Evolutionary conservation across 2,113 vertebrate genomes (phyloP).

Genomic region (Gymnocephalus cernua): DNA sequence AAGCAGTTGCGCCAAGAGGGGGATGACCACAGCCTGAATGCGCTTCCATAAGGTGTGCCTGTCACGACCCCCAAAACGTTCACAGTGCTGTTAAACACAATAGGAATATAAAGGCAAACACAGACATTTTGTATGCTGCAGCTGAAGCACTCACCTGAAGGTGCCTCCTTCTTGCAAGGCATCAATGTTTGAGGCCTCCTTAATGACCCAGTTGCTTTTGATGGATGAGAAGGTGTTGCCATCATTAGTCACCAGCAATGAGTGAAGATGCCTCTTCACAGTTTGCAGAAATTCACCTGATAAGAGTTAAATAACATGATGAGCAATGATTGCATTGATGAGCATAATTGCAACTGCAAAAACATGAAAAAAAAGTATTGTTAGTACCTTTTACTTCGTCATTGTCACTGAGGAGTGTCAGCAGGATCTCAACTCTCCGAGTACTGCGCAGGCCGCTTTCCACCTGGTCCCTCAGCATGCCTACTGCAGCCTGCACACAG

Average conservation of each 20-base stretch:
- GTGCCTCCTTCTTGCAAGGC: conserved; percentile 97
- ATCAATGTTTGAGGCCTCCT: conserved; percentile 90
- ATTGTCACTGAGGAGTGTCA: conserved; percentile 85
- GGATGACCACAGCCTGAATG: conserved; percentile 88
- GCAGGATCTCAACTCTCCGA: conserved; percentile 88
- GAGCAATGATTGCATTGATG: not conserved
- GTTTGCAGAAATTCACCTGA: conserved; percentile 88
- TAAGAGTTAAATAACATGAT: conserved; percentile 14
- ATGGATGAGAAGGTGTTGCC: conserved; percentile 68
- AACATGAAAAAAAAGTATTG: not conserved
- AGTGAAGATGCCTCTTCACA: conserved; percentile 86
- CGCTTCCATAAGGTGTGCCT: conserved; percentile 95
- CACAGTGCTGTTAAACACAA: not conserved
- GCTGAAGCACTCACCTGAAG: conserved; percentile 87
- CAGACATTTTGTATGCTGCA: not conserved
- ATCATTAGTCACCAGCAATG: conserved; percentile 86
- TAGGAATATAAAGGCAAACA: not conserved
- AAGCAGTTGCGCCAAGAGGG: conserved; percentile 90
- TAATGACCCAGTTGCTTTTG: conserved; percentile 89
- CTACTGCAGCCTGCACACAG: conserved; percentile 93
- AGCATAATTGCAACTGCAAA: no score
- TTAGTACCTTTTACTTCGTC: conserved; percentile 79
- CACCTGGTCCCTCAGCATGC: conserved; percentile 88
- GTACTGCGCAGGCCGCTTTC: conserved; percentile 82
- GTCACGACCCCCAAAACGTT: conserved; percentile 17